phyloP scores from a whole-genome alignment of 2,113 vertebrate species.

The Cephalopterus ornatus region DNA sequence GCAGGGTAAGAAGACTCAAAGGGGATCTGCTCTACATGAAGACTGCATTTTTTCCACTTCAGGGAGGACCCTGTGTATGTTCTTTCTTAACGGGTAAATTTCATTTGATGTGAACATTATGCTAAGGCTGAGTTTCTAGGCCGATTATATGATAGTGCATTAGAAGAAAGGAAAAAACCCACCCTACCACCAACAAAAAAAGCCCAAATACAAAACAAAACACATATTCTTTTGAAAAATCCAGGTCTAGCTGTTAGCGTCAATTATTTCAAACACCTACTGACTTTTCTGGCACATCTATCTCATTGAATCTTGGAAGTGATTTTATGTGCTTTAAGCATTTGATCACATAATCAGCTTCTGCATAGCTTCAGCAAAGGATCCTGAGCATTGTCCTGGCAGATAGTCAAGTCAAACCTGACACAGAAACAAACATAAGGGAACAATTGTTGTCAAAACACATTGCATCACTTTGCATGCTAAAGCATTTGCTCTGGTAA shows the following conservation, averaged over 20 bases:
- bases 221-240: constrained; percentile 37
- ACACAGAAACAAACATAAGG: constrained; percentile 39
- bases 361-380: neutral
- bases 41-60: constrained; percentile 4
- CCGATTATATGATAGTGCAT: neutral
- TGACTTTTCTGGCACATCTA: constrained; percentile 45
- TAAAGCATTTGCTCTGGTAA: constrained; percentile 55
- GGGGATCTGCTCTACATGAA: neutral
- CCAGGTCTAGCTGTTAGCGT: neutral
- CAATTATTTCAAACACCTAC: constrained; percentile 45
- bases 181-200: neutral
- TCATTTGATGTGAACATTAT: constrained; percentile 52
- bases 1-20: neutral
- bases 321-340: constrained; percentile 30
- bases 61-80: neutral
- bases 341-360: constrained; percentile 30
- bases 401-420: constrained; percentile 24
- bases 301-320: constrained; percentile 3
- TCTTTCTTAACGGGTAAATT: constrained; percentile 24
- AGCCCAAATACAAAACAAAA: neutral
- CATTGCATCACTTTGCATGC: constrained; percentile 51
- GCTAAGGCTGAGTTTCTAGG: constrained; percentile 34
- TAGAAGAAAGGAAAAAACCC: neutral
- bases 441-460: constrained; percentile 55
- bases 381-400: constrained; percentile 20